A percentile compares a stretch with the other conserved stretches of the same genome.
phyloP scores from a whole-genome alignment of 2,797 vertebrate species.

The Periophthalmus magnuspinnatus region DNA sequence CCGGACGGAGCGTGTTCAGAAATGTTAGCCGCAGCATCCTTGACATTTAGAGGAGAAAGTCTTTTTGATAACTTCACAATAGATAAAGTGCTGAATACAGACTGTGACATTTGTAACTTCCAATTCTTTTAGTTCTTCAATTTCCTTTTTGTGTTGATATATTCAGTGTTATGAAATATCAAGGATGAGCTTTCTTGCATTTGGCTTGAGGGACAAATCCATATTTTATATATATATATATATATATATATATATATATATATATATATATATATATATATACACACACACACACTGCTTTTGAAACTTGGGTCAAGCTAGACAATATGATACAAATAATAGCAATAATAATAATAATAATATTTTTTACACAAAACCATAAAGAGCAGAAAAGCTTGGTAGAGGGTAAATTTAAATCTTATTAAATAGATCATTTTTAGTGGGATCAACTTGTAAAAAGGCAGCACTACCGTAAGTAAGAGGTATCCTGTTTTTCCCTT shows the following conservation, averaged over 20 bases:
- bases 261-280: too few species aligned
- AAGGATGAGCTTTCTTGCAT: neutral
- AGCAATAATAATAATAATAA: too few species aligned
- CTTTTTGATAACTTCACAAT: constrained; percentile 16
- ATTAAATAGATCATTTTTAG: constrained; percentile 60
- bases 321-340: too few species aligned
- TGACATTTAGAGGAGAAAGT: constrained; percentile 29
- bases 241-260: too few species aligned
- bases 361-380: too few species aligned
- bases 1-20: neutral
- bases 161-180: neutral
- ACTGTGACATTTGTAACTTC: constrained; percentile 29
- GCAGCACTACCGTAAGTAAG: constrained; percentile 41
- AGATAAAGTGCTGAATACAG: constrained; percentile 21
- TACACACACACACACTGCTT: too few species aligned
- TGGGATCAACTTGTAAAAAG: constrained; percentile 34
- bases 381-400: constrained; percentile 18
- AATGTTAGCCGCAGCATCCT: constrained; percentile 13
- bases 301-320: neutral
- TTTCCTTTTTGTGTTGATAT: neutral
- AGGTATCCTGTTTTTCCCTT: constrained; percentile 21
- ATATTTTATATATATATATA: too few species aligned
- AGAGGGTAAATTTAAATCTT: constrained; percentile 74
- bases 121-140: constrained; percentile 9
- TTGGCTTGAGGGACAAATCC: neutral